These are phyloP conservation scores for Epinotia bilunana DNA, from an alignment of 2,888 invertebrate genomes.

Conservation along the genomic window DNA sequence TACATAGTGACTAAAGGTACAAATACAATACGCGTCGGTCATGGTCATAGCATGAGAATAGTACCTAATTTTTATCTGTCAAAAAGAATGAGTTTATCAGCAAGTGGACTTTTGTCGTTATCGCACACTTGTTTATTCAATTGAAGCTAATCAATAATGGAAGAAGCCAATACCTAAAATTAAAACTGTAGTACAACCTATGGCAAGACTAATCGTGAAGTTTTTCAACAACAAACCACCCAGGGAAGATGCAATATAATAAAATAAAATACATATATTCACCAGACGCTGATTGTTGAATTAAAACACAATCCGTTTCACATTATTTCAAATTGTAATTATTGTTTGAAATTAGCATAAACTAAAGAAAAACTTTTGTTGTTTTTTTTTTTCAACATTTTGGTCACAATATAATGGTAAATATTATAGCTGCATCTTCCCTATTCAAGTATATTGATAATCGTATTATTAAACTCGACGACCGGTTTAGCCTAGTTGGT, in stretches of 20 bases:
- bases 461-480: not conserved
- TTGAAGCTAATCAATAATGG: not conserved
- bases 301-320: too few relatives aligned
- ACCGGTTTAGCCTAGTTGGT: too few relatives aligned
- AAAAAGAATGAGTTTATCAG: not conserved
- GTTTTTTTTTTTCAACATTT: too few relatives aligned
- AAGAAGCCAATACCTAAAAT: not conserved
- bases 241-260: too few relatives aligned
- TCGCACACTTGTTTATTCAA: not conserved
- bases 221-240: not conserved
- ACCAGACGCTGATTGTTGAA: too few relatives aligned
- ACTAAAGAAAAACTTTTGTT: too few relatives aligned
- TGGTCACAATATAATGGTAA: too few relatives aligned
- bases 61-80: constrained; percentile 8
- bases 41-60: constrained; percentile 11
- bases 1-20: not conserved
- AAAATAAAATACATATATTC: too few relatives aligned
- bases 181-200: not conserved
- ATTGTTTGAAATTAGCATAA: too few relatives aligned
- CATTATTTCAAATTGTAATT: too few relatives aligned
- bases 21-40: not conserved
- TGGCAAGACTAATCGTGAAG: not conserved
- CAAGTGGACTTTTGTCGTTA: not conserved
- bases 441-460: not conserved
- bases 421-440: too few relatives aligned